Evolutionary conservation across 2,113 vertebrate genomes (phyloP), one percentile per base, ranked within the genome.

Genomic region (Cyprinodon tularosa): DNA sequence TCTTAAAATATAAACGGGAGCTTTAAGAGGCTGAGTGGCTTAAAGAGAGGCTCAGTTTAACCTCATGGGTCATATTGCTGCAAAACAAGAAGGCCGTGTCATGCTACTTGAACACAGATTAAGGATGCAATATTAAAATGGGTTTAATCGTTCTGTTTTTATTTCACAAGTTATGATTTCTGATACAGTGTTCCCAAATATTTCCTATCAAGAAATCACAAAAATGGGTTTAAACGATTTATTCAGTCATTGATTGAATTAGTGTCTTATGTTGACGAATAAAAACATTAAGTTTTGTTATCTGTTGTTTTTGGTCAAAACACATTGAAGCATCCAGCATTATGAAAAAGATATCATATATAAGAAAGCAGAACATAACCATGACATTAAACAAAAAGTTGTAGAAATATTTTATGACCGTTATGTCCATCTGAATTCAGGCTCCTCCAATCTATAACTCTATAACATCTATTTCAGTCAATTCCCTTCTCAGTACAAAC

Each of bases 1-100:
- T 74, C 68, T 63, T 78, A 44, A 81, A 80, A 74, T 69, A 78
- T 64, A 61, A 62, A 65, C 68, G 72, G 70, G 50, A 3, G 9
- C 17, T 78, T 64, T 17, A 59, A 74, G 29, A 42, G 61, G 45
- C 61, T 72, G 29, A 64, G 38, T n/a, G 42, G 14, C 45, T 7
- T 62, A 12, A 68, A 61, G 67, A 44, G 38, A 36, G 61, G 12
- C 65, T 68, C 22, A 15, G 22, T 68, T 66, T 77, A 36, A 72
- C 45, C 48, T 50, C 37, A 42, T 39, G 40, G 68, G 36, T 80
- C 39, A n/a, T 39, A 44, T 17, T 66, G 37, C 57, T 76, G 59
- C 59, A 39, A 71, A 74, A 74, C 57, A 67, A n/a, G 63, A 17
- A 67, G 66, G 22, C 50, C 14, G 50, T n/a, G 50, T 57, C 65